Base-by-base conservation (phyloP, 2,797 vertebrate genomes). In the Sebastes hopkinsi region DNA sequence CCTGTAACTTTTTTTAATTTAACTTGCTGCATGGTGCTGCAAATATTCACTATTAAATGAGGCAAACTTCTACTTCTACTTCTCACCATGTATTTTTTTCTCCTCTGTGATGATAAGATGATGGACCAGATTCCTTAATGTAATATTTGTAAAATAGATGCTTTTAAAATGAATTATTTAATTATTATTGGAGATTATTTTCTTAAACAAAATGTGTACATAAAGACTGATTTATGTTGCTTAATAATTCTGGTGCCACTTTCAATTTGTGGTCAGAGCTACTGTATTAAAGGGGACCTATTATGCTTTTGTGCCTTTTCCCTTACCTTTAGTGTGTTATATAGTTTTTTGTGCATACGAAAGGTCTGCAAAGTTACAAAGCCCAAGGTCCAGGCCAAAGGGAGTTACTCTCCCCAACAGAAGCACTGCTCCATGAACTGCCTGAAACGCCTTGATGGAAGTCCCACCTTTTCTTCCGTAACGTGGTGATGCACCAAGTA, bases 281-380 rank as follows among this genome's bases (percentile, higher is more conserved):
- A 11, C 27, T 64, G 2, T 56, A 27, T 55, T 20, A 50, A 50
- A 50, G 18, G 46, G 46, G 46, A 50, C 46, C 46, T 50, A 50
- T 50, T 50, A 8, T 50, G 18, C 46, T 20, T 50, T 20, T 50
- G 46, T 50, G 46, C 46, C 6, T 50, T 20, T 8, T 50, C 46
- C 3, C 18, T 50, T 20, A 20, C 18, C 7, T 50, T 20, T 50
- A 50, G 46, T 9, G 46, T 46, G 16, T 18, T 46, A 16, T 46
- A 46, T 46, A 46, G 42, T 46, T 46, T 46, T 8, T 7, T 18
- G 16, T 46, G 42, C 16, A 18, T 46, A 0, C 0, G 16, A 46
- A 46, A 18, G 42, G 16, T 46, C 42, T 46, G 42, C 6, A 46
- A 46, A 46, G 6, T 46, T 46, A 46, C 42, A 46, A 46, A 46